Evolutionary conservation across 2,888 invertebrate genomes (phyloP).

Genomic region (Pelosia muscerda): DNA sequence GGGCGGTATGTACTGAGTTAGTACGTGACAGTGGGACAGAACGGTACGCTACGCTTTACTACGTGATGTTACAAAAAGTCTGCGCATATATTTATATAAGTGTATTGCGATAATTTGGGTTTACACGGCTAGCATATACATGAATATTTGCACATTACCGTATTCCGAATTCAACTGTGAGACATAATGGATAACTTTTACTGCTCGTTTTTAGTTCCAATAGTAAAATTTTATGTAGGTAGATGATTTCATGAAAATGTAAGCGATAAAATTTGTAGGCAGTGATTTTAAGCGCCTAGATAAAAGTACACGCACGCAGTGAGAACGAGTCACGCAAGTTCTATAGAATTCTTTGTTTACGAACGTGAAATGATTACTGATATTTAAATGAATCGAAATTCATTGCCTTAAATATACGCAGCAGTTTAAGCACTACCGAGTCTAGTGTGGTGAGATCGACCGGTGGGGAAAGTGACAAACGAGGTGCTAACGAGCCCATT

Average conservation of each 20-base stretch:
- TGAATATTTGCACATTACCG: not conserved
- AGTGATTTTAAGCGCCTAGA: constrained; percentile 21
- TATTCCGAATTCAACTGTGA: constrained; percentile 3
- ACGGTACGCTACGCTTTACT: constrained; percentile 38
- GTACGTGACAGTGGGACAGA: constrained; percentile 57
- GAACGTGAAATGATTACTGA: not conserved
- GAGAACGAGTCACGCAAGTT: constrained; percentile 9
- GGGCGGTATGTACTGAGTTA: constrained; percentile 48
- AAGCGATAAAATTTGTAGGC: constrained; percentile 21
- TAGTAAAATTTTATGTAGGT: constrained; percentile 31
- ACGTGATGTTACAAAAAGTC: constrained; percentile 53
- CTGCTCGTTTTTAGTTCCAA: constrained; percentile 26
- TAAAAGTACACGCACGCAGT: constrained; percentile 7
- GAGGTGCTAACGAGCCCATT: not conserved
- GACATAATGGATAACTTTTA: constrained; percentile 32
- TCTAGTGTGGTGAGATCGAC: not conserved
- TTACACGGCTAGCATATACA: constrained; percentile 16
- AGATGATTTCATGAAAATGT: constrained; percentile 33
- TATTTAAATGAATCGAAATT: not conserved
- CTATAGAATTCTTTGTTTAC: not conserved
- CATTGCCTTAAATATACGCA: not conserved
- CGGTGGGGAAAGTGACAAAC: not conserved
- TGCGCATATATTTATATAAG: constrained; percentile 29
- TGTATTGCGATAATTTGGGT: constrained; percentile 30
- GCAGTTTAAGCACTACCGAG: not conserved